Conservation (phyloP, 1,140 invertebrate genomes). For the Amphibalanus amphitrite region DNA sequence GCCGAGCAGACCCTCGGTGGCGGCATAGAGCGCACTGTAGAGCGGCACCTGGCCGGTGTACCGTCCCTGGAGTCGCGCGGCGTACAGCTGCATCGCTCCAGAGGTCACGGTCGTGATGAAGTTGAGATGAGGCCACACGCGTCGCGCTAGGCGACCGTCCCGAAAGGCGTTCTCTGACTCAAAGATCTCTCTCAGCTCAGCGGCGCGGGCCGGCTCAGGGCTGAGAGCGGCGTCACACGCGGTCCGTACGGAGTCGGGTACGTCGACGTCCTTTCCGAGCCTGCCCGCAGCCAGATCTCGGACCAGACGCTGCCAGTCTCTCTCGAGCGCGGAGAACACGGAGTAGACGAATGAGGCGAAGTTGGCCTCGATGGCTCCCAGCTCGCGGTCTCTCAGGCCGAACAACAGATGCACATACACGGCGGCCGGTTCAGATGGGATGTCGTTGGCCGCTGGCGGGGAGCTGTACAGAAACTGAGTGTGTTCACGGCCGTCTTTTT, state of each 20-base stretch:
- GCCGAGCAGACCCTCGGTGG: conserved; percentile 26
- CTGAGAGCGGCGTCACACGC: conserved; percentile 20
- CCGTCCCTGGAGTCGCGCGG: conserved; percentile 17
- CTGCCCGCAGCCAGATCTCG: conserved; percentile 23
- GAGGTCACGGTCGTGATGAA: conserved; percentile 23
- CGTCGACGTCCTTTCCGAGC: conserved; percentile 20
- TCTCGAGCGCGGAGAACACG: conserved; percentile 21
- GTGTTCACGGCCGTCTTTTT: neutral
- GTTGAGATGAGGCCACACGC: conserved; percentile 25
- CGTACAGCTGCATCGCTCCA: conserved; percentile 25
- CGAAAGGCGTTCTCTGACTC: conserved; percentile 17
- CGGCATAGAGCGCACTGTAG: conserved; percentile 27
- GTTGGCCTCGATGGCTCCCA: conserved; percentile 26
- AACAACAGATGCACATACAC: conserved; percentile 26
- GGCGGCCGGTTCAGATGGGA: conserved; percentile 24
- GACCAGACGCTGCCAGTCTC: conserved; percentile 19
- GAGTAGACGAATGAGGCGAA: conserved; percentile 26
- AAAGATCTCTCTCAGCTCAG: conserved; percentile 17
- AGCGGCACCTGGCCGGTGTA: conserved; percentile 23
- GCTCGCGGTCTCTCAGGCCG: conserved; percentile 23
- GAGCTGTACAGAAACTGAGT: neutral
- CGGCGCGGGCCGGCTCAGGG: conserved; percentile 23
- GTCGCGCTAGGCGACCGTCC: conserved; percentile 19
- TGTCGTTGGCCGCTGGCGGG: conserved; percentile 11
- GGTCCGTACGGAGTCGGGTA: conserved; percentile 19